A percentile compares a stretch with the other conserved stretches of the same genome.
Evolutionary conservation across 2,888 invertebrate species (phyloP).

Genomic region (Brenthis ino): DNA sequence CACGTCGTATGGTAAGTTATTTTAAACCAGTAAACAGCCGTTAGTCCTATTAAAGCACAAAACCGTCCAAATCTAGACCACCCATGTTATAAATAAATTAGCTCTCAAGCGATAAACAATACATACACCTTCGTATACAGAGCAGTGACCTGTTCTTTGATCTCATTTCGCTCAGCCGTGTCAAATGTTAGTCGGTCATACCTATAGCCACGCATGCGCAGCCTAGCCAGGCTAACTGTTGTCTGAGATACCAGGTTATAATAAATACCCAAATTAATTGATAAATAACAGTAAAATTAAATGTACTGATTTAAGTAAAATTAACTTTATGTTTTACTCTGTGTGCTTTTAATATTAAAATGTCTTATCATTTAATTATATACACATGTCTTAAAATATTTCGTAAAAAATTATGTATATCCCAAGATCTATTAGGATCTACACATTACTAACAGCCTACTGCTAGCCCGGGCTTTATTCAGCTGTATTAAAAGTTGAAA

Average conservation of each 20-base stretch:
- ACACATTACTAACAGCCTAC: no score
- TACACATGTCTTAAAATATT: no score
- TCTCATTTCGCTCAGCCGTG: slow-evolving; percentile 43
- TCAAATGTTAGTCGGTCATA: slow-evolving; percentile 50
- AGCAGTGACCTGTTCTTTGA: slow-evolving; percentile 38
- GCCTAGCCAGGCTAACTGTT: slow-evolving; percentile 22
- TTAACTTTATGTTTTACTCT: no score
- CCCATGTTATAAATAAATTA: slow-evolving; percentile 23
- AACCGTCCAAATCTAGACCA: slow-evolving; percentile 9
- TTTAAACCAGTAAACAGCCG: not conserved
- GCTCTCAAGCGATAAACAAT: slow-evolving; percentile 17
- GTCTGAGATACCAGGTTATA: slow-evolving; percentile 23
- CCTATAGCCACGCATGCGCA: slow-evolving; percentile 15
- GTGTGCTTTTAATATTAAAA: no score
- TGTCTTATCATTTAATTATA: no score
- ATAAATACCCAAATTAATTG: not conserved
- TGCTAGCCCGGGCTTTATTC: no score
- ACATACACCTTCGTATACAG: slow-evolving; percentile 20
- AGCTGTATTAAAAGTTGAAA: no score
- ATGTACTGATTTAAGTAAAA: no score
- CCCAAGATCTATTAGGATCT: no score
- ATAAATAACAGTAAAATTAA: not conserved
- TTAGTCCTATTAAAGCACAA: slow-evolving; percentile 1
- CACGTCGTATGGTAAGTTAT: not conserved
- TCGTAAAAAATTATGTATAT: no score